Base-by-base conservation (phyloP, 1,140 invertebrate genomes). In the Nautilus pompilius region DNA sequence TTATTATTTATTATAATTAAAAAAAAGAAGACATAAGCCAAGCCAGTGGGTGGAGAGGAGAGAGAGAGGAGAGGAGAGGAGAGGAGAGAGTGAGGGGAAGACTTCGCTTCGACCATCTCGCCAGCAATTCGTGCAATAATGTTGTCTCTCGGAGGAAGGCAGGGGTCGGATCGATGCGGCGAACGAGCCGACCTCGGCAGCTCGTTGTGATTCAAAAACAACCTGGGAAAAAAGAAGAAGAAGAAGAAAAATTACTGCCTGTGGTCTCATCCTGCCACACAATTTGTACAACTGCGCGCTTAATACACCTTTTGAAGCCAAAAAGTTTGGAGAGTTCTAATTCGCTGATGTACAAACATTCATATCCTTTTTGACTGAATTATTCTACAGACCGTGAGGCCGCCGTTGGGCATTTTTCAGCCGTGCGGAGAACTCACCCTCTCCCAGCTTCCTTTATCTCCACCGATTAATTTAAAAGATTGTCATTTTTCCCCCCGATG, bases 321-420 rank as follows among this genome's bases (percentile, higher is more conserved):
- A 46, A 46, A 46, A 46, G 45, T 46, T 46, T 46, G 13, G 3
- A 46, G 45, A 46, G 45, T 46, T 46, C 45, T 13, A 3, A 46
- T 13, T 46, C 45, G 45, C 45, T 46, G 45, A 46, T 46, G 45
- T 46, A 46, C 45, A 46, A 46, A 46, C 45, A 46, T 46, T 46
- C 45, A 46, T 46, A 46, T 46, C 45, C 45, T 46, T 22, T 46
- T 46, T 46, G n/a, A 13, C 17, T 4, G 45, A 46, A 46, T 46
- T 17, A 46, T 46, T 46, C 45, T 22, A 22, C 13, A 20, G 24
- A 46, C 45, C 4, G 3, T 22, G 45, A 22, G 4, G 3, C 3
- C 3, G 13, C 3, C 45, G 4, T 13, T 17, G 3, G 45, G 45
- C 45, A 3, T 20, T 46, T 46, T 46, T 22, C n/a, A n/a, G n/a